These are phyloP conservation scores for Taurulus bubalis DNA, from an alignment of 2,113 vertebrate genomes.

Conservation along the genomic window DNA sequence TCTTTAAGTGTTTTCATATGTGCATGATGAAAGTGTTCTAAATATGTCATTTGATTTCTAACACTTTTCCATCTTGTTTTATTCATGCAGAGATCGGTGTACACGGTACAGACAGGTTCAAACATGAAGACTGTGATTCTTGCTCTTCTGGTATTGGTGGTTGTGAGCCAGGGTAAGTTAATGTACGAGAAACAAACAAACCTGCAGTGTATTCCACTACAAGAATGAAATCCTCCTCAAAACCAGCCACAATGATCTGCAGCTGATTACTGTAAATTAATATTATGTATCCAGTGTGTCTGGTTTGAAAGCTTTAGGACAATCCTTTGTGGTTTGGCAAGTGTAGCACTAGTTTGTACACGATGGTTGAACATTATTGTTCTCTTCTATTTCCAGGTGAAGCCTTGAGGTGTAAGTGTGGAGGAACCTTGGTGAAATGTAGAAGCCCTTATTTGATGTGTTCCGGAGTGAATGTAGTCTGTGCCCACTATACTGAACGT, in stretches of 20 bases:
- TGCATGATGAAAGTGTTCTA: neutral
- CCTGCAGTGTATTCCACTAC: neutral
- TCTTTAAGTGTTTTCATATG: neutral
- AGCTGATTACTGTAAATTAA: neutral
- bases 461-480: accelerated
- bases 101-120: neutral
- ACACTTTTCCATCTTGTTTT: neutral
- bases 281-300: no score
- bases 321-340: neutral
- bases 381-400: slow-evolving; percentile 31
- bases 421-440: neutral
- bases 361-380: neutral
- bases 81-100: neutral
- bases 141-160: slow-evolving; percentile 19
- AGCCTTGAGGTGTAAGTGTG: slow-evolving; percentile 39
- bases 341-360: neutral
- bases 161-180: slow-evolving; percentile 51
- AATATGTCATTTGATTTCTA: neutral
- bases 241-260: neutral
- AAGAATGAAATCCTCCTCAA: neutral
- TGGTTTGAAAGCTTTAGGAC: neutral
- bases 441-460: neutral
- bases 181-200: neutral
- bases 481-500: neutral
- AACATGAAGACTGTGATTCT: slow-evolving; percentile 53